phyloP scores from a whole-genome alignment of 2,888 invertebrate genomes.

The Drosophila setosimentum region DNA sequence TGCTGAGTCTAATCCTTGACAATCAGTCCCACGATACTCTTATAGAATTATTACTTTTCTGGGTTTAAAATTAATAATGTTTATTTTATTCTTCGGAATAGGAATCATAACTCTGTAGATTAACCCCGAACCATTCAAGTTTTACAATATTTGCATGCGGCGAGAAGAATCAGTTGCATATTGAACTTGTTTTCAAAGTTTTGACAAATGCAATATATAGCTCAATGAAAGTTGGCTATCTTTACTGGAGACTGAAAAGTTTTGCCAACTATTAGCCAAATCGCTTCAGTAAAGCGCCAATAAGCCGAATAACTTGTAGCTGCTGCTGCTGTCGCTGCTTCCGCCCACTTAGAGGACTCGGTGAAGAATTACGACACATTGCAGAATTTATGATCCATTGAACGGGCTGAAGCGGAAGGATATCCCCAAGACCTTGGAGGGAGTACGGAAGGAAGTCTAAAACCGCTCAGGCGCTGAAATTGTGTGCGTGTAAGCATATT shows the following conservation, averaged over 20 bases:
- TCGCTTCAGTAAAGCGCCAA: conserved; percentile 64
- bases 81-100: not conserved
- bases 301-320: conserved; percentile 74
- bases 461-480: conserved; percentile 63
- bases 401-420: conserved; percentile 45
- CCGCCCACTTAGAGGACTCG: conserved; percentile 27
- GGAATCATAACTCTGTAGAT: conserved; percentile 6
- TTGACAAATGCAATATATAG: conserved; percentile 71
- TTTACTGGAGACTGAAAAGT: conserved; percentile 50
- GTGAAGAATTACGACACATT: conserved; percentile 68
- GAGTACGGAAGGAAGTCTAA: conserved; percentile 38
- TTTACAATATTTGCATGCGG: conserved; percentile 24
- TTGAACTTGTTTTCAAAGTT: conserved; percentile 53
- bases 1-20: not conserved
- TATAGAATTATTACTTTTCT: not conserved
- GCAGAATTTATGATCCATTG: conserved; percentile 77
- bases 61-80: not conserved
- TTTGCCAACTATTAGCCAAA: conserved; percentile 74
- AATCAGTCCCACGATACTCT: not conserved
- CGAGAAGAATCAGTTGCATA: conserved; percentile 32
- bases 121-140: conserved; percentile 26
- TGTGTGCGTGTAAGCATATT: conserved; percentile 79
- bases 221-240: conserved; percentile 54
- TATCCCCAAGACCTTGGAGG: conserved; percentile 20
- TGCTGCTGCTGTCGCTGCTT: conserved; percentile 13